Percentiles rank a stretch among this genome's conserved stretches.
Evolutionary conservation across 2,113 vertebrate genomes (phyloP).

Genomic region (Scalopus aquaticus): DNA sequence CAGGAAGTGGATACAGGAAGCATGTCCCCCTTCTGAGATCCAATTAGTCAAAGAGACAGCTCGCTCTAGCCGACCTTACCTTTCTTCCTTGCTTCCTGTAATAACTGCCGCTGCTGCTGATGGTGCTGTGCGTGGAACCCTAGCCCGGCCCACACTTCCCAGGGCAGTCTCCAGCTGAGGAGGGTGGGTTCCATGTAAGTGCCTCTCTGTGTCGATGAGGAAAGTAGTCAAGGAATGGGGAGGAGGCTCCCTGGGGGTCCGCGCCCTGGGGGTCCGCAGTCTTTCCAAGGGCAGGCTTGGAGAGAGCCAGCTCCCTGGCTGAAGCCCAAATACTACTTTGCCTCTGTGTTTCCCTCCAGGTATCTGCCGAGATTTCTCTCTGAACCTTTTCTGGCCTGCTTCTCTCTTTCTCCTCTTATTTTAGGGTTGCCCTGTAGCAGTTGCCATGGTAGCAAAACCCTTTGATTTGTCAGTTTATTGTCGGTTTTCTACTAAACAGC

Average conservation of each 20-base stretch:
- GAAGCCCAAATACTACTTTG: neutral
- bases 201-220: neutral
- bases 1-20: neutral
- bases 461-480: conserved; percentile 23
- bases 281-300: too few relatives aligned
- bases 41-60: accelerated
- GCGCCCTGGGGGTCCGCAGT: too few relatives aligned
- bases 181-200: neutral
- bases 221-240: neutral
- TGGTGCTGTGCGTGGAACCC: neutral
- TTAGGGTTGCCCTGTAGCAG: conserved; percentile 33
- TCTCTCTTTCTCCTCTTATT: neutral
- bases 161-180: neutral
- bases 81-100: neutral
- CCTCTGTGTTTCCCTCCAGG: neutral
- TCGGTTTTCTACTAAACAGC: neutral
- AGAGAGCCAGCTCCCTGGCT: neutral
- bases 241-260: neutral
- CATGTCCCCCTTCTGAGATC: neutral
- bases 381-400: neutral
- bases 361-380: neutral
- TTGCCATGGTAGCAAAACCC: conserved; percentile 61
- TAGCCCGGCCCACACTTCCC: neutral
- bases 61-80: neutral
- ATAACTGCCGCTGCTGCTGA: neutral